Percentiles rank a stretch among this genome's conserved stretches.
Conservation (phyloP, 2,113 vertebrate species). For the Telmatochromis sp. region DNA sequence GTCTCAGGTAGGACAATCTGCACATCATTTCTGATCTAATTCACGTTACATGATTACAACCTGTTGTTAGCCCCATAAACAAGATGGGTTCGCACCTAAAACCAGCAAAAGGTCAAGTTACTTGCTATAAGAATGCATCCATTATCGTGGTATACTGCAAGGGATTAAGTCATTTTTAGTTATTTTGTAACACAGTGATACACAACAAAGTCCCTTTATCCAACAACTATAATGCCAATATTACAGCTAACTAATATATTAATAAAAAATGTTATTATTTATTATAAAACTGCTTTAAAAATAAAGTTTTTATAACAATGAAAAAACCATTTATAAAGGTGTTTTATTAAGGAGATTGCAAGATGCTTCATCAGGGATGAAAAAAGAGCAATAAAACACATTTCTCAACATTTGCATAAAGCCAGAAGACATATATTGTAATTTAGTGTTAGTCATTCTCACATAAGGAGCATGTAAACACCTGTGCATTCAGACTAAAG, state of each 20-base stretch:
- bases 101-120: neutral
- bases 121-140: neutral
- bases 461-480: neutral
- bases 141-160: neutral
- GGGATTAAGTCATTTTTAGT: neutral
- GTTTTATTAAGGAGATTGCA: neutral
- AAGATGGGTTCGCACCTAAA: neutral
- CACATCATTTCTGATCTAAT: neutral
- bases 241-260: neutral
- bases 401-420: neutral
- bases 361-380: neutral
- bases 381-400: neutral
- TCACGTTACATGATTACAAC: neutral
- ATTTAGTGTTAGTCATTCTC: neutral
- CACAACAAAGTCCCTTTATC: neutral
- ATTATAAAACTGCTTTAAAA: neutral
- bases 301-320: neutral
- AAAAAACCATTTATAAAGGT: fast-evolving
- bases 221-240: neutral
- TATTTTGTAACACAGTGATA: neutral
- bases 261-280: neutral
- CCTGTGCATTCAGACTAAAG: neutral
- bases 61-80: neutral
- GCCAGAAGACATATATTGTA: neutral
- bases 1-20: conserved; percentile 77